Conservation (phyloP, 2,797 vertebrate genomes). For the Sebastes hubbsi region DNA sequence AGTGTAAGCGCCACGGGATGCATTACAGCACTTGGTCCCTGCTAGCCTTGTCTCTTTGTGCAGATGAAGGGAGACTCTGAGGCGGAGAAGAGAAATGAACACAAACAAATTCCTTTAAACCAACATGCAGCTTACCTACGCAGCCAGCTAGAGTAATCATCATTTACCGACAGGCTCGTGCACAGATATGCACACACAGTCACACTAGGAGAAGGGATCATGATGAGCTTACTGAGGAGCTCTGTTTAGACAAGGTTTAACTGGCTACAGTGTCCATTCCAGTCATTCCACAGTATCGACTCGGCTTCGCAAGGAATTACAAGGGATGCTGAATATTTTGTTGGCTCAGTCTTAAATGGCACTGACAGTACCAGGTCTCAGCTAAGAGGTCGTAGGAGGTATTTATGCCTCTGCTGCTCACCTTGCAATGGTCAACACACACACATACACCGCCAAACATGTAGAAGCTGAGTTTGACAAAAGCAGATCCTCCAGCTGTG, state of each 20-base stretch:
- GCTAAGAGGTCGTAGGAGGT: conserved; percentile 5
- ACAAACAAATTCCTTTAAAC: conserved; percentile 18
- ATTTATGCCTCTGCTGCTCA: neutral
- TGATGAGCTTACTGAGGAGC: conserved; percentile 35
- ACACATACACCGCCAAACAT: neutral
- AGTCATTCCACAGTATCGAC: conserved; percentile 42
- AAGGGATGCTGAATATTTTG: conserved; percentile 9
- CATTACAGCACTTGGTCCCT: neutral
- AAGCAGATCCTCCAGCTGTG: conserved; percentile 12
- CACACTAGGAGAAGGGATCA: conserved; percentile 14
- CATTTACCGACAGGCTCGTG: conserved; percentile 3
- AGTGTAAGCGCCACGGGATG: neutral
- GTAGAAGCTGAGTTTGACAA: neutral
- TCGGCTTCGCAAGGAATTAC: conserved; percentile 45
- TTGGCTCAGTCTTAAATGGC: conserved; percentile 22
- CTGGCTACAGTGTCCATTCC: conserved; percentile 40
- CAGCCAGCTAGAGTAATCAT: conserved; percentile 5
- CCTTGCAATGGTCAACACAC: neutral
- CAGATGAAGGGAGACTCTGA: conserved; percentile 18
- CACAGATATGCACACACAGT: neutral
- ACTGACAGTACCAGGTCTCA: conserved; percentile 1
- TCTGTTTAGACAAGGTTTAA: conserved; percentile 62
- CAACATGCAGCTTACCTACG: conserved; percentile 13
- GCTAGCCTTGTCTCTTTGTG: neutral
- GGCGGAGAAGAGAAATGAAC: neutral